Percentiles rank a stretch among this genome's conserved stretches.
phyloP scores from a whole-genome alignment of 1,140 invertebrate species.

The Triops longicaudatus region DNA sequence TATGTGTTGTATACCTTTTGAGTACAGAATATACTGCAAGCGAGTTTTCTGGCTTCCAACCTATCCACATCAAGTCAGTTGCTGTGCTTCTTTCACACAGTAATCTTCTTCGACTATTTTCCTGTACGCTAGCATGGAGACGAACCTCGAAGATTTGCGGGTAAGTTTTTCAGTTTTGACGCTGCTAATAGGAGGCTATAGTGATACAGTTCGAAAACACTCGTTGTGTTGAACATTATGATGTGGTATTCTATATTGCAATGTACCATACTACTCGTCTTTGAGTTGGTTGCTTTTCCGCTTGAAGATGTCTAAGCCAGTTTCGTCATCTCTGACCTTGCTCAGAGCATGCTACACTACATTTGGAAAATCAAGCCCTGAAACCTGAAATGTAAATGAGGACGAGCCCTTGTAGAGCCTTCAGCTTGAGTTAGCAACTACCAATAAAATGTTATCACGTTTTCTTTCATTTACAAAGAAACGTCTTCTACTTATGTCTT shows the following conservation, averaged over 20 bases:
- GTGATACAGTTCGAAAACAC: background rate
- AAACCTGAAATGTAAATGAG: background rate
- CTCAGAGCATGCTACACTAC: background rate
- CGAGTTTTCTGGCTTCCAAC: background rate
- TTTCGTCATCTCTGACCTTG: background rate
- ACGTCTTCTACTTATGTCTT: too few relatives aligned
- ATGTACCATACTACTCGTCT: background rate
- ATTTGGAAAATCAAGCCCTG: background rate
- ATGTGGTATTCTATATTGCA: background rate
- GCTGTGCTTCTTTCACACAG: background rate
- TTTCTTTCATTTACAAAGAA: too few relatives aligned
- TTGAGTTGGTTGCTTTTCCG: background rate
- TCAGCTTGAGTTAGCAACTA: background rate
- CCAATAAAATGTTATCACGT: background rate
- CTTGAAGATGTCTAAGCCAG: background rate
- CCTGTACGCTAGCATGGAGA: background rate
- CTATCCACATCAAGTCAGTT: background rate
- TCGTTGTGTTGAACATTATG: background rate
- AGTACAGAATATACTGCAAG: background rate
- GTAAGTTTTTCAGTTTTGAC: background rate
- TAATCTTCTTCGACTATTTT: background rate
- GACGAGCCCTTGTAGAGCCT: conserved; percentile 5
- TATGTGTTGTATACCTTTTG: background rate
- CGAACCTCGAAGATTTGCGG: background rate
- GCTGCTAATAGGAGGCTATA: background rate